A percentile compares a stretch with the other conserved stretches of the same genome.
These are phyloP conservation scores for Tarsius wallacei DNA, from an alignment of 2,797 vertebrate species.

Conservation along the genomic window DNA sequence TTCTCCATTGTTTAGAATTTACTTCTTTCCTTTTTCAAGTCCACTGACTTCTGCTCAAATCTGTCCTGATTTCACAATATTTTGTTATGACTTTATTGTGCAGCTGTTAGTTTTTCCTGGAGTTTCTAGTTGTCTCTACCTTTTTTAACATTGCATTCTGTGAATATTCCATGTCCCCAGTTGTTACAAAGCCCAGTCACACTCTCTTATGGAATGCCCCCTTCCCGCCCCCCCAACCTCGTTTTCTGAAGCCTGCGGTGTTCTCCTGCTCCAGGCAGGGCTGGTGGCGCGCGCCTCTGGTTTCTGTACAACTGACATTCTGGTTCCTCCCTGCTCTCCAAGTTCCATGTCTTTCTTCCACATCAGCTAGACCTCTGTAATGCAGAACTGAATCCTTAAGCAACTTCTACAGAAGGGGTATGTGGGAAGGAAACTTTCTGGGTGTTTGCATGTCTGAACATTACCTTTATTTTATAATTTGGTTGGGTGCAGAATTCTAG, in stretches of 20 bases:
- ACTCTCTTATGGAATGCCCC: not conserved
- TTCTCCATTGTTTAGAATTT: slow-evolving; percentile 17
- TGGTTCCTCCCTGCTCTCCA: not conserved
- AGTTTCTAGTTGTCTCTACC: not conserved
- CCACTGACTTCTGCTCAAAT: slow-evolving; percentile 13
- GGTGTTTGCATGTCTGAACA: slow-evolving; percentile 20
- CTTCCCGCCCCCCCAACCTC: too few relatives aligned
- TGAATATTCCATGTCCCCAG: not conserved
- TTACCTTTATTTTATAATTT: slow-evolving; percentile 35
- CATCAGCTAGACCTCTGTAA: not conserved
- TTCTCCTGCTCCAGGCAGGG: not conserved
- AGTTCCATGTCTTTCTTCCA: not conserved
- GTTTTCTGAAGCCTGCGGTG: not conserved
- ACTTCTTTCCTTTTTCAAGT: slow-evolving; percentile 8
- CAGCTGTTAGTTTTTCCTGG: slow-evolving; percentile 32
- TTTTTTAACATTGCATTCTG: not conserved
- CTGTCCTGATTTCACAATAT: slow-evolving; percentile 32
- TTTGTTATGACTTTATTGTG: not conserved
- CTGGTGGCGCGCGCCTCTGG: not conserved
- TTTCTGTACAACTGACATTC: not conserved
- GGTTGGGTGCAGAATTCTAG: slow-evolving; percentile 46
- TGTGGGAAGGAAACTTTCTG: not conserved
- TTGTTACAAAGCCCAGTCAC: not conserved
- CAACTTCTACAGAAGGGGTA: not conserved
- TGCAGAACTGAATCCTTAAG: not conserved